These are phyloP conservation scores for Puffinus mauretanicus DNA, from an alignment of 2,113 vertebrate genomes.

Conservation along the genomic window DNA sequence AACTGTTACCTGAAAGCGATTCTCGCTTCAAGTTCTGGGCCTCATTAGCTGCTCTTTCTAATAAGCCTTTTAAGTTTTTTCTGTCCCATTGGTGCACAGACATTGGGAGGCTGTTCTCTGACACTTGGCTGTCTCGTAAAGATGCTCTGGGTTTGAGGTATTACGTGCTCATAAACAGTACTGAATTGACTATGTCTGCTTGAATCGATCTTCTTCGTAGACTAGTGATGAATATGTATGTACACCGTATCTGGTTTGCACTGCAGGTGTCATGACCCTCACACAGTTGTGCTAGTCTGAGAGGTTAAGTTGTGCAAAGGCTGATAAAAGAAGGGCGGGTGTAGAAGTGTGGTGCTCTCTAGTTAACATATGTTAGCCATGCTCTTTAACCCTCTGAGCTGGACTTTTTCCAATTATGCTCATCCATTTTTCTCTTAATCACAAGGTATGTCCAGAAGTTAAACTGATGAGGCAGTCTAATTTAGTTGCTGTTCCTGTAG, in stretches of 20 bases:
- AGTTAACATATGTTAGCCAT: neutral
- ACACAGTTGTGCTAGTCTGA: neutral
- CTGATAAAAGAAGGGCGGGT: neutral
- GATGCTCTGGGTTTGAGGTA: neutral
- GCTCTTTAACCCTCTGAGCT: neutral
- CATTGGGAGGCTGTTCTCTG: neutral
- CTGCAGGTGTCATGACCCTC: neutral
- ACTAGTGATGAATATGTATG: neutral
- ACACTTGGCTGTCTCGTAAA: neutral
- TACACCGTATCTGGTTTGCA: fast-evolving
- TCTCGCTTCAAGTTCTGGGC: neutral
- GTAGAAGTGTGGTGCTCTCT: neutral
- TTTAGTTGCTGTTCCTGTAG: neutral
- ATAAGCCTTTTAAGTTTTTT: neutral
- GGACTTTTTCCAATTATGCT: neutral
- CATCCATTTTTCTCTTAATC: neutral
- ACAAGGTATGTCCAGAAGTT: neutral
- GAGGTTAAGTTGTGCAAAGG: neutral
- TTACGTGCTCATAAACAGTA: neutral
- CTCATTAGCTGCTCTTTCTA: neutral
- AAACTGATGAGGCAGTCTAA: neutral
- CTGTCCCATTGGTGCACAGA: neutral
- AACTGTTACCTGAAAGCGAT: neutral
- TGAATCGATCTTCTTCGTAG: neutral
- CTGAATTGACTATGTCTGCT: neutral